Evolutionary conservation across 2,797 vertebrate species (phyloP), one percentile per base, ranked within the genome.

Genomic region (Loris lydekkerianus): DNA sequence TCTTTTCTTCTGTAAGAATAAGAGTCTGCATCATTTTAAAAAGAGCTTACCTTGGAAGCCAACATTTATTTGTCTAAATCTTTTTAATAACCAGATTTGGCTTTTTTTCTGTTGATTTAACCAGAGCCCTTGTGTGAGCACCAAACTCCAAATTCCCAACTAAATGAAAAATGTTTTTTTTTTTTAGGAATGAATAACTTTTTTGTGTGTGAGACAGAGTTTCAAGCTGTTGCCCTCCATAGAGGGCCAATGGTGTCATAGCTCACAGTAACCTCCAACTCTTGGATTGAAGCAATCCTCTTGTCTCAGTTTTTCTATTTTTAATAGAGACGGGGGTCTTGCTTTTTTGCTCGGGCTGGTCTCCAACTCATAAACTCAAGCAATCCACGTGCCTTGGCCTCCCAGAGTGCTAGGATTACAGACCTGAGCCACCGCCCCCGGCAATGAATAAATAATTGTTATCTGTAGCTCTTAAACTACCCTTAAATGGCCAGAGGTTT

Each of bases 151-250:
- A 92, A 83, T 89, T 87, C 58, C 85, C 56, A 95, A 65, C 37
- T n/a, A 72, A 97, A 96, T 97, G 73, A 83, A 94, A 92, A 95
- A 81, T 40, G 37, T 37, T 80, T 88, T 90, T 37, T 80, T 88
- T 90, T 86, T 90, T 82, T 75, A 88, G 56, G 93, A 95, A 93
- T 76, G 34, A 90, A 87, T 91, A 86, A 94, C 88, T 63, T 53
- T 53, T 15, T 53, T 14, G 49, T 53, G 49, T 53, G 49, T 53
- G 49, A 53, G 49, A 53, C 49, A 49, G 13, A 49, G 49, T 49
- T 13, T 49, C 49, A 49, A 15, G 49, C 49, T 49, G 13, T 49
- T 49, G 49, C 49, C 49, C 49, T 49, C 49, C 49, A 49, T 14
- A 4, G 49, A 49, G 49, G 14, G 49, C 49, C 3, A 49, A 49